Base-by-base conservation (phyloP, 2,113 vertebrate genomes). In the Excalfactoria chinensis region DNA sequence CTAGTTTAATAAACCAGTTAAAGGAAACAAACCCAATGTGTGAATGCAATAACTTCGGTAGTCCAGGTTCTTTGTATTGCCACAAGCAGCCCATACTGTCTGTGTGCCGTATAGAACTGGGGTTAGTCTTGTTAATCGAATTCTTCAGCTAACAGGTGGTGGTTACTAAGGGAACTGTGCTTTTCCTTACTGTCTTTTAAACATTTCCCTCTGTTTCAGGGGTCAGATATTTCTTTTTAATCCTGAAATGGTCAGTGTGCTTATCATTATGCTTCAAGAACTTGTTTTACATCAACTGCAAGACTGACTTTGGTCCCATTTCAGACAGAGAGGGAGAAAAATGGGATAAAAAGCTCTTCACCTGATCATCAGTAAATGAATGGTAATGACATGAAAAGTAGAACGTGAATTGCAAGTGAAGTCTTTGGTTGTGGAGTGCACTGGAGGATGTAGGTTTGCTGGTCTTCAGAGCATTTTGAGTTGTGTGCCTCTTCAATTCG, bases 301-400 rank as follows among this genome's bases (percentile, higher is more conserved):
- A 37, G 37, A 37, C 10, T 37, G 37, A 37, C 37, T 37, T 37
- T 10, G 37, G 37, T 37, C 37, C 37, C 37, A 37, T 37, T 37
- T 37, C 37, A 37, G 37, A 37, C 37, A 48, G 30, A 41, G 59
- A 60, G 9, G 7, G 25, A 22, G 2, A 32, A 46, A 46, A 46
- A 25, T 35, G 70, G 25, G 19, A 37, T 63, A 25, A 34, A 71
- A 76, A 28, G 9, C 30, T 56, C 7, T 59, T 73, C 17, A 21
- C 40, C 49, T 2, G 1, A 19, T 51, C 23, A 26, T 56, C 41
- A 83, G 40, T 22, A 55, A n/a, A 26, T 62, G 14, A 44, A 37
- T 34, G 67, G 40, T 40, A 49, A 44, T 43, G 56, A 34, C 0
- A 0, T 35, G 46, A 15, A 41, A 37, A 34, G 18, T 4, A 20